These are phyloP conservation scores for Scleropages formosus DNA, from an alignment of 2,797 vertebrate genomes.

Conservation along the genomic window DNA sequence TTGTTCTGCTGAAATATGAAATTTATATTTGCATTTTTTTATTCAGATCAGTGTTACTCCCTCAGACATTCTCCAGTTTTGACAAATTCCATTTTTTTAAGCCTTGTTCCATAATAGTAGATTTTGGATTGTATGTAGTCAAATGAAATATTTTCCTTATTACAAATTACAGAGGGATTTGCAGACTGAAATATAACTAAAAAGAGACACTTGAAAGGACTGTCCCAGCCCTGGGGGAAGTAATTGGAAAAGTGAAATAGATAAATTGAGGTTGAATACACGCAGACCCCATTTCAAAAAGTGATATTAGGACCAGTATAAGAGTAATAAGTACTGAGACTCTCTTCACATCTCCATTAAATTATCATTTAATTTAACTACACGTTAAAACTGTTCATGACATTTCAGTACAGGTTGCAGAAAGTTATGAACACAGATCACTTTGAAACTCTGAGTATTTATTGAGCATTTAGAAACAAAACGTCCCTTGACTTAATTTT, in stretches of 20 bases:
- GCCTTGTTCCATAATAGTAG: neutral
- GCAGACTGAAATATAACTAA: neutral
- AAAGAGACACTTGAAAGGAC: neutral
- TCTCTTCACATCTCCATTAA: neutral
- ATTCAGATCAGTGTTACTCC: neutral
- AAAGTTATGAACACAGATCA: neutral
- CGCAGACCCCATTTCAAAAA: neutral
- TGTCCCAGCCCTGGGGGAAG: neutral
- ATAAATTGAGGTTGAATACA: neutral
- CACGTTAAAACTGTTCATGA: neutral
- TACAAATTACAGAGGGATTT: neutral
- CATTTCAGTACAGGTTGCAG: neutral
- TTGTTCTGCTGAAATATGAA: slow-evolving; percentile 11
- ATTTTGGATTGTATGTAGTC: neutral
- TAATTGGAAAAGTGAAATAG: slow-evolving; percentile 13
- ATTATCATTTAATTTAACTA: neutral
- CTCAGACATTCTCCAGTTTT: too few relatives aligned
- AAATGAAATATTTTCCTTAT: neutral
- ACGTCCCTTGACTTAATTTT: too few relatives aligned
- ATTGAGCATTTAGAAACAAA: too few relatives aligned
- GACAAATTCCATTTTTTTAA: too few relatives aligned
- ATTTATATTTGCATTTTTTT: neutral
- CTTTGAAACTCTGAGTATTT: too few relatives aligned
- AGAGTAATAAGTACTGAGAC: neutral
- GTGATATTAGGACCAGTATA: neutral